Evolutionary conservation across 2,888 invertebrate species (phyloP), one percentile per base, ranked within the genome.

Genomic region (Callinectes sapidus): DNA sequence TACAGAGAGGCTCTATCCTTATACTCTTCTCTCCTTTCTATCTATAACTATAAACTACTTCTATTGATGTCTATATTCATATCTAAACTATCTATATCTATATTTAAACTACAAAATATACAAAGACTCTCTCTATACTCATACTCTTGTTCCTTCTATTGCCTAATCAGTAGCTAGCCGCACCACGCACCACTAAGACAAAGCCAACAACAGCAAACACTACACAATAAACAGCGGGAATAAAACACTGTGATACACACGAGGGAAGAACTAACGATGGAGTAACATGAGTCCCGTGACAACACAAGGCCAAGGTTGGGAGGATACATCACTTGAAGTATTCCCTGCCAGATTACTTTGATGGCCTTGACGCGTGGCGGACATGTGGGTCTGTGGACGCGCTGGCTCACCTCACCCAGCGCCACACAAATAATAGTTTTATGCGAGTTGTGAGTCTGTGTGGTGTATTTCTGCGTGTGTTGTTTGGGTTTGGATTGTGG

Each of bases 331-430:
- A 81, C 81, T 81, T n/a, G 10, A 13, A 35, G 81, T 81, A 32
- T 81, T 61, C 61, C 14, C 81, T 10, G 81, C 18, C 81, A 81
- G 81, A 35, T 32, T 81, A 35, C 81, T 81, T 81, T 81, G 81
- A 81, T 81, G 35, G 81, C 35, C 81, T 16, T 16, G 81, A 81
- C 35, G 35, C 81, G 81, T 81, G 81, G 32, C 81, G 18, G 3
- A 81, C 81, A 81, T 32, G 35, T 16, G 81, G 81, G 35, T 81
- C 16, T 18, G 35, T 35, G 35, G 32, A 16, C 35, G 18, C 81
- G 23, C 23, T 23, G n/a, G 0, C 61, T 23, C 23, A 61, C 61
- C 61, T 23, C 61, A 61, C 18, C 61, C 18, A 61, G 23, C 61
- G 61, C 18, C 61, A 2, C 61, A 3, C 61, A 61, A 61, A 61